phyloP scores from a whole-genome alignment of 2,888 invertebrate species.

The Lasius fuliginosus region DNA sequence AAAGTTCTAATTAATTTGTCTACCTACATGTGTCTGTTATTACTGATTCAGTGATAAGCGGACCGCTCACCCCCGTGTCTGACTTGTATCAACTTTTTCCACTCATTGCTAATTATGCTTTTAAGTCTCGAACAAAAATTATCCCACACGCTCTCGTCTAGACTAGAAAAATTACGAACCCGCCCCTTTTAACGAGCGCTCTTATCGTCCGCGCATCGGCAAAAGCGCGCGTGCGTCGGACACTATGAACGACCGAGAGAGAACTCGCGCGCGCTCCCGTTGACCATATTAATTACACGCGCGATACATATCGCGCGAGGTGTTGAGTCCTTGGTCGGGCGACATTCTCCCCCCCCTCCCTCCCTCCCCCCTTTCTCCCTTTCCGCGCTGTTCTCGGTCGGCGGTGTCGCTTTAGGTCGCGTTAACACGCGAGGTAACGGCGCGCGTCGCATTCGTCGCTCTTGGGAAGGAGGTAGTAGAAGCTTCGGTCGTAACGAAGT shows the following conservation, averaged over 20 bases:
- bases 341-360: neutral
- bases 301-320: slow-evolving; percentile 52
- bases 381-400: neutral
- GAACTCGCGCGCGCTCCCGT: slow-evolving; percentile 3
- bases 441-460: slow-evolving; percentile 12
- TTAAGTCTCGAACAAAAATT: slow-evolving; percentile 25
- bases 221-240: neutral
- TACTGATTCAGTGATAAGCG: neutral
- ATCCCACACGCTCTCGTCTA: neutral
- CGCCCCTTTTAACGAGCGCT: slow-evolving; percentile 22
- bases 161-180: slow-evolving; percentile 9
- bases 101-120: slow-evolving; percentile 24
- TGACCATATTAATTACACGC: slow-evolving; percentile 46
- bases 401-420: slow-evolving; percentile 46
- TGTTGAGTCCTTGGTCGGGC: slow-evolving; percentile 43
- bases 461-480: neutral
- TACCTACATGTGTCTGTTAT: neutral
- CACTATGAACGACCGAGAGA: neutral
- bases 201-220: slow-evolving; percentile 11
- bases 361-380: neutral
- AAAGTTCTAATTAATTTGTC: neutral
- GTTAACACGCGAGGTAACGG: slow-evolving; percentile 55
- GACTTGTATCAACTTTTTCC: neutral
- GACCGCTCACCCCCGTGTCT: neutral
- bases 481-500: slow-evolving; percentile 52